phyloP scores from a whole-genome alignment of 2,888 invertebrate genomes.

The Ectobius pallidus region DNA sequence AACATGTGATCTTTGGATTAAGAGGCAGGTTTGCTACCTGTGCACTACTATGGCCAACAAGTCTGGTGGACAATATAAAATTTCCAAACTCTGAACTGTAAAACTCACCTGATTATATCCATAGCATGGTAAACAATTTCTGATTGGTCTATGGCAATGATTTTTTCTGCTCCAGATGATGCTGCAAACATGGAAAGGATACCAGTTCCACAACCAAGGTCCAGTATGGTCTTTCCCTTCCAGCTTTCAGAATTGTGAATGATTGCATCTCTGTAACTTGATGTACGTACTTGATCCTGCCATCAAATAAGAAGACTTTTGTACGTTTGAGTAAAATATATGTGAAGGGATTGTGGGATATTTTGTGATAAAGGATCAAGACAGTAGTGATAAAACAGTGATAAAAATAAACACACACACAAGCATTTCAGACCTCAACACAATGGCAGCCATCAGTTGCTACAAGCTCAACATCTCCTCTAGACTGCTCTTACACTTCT shows the following conservation, averaged over 20 bases:
- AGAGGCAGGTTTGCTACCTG: no score
- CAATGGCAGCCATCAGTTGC: no score
- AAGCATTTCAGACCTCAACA: no score
- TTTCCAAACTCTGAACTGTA: no score
- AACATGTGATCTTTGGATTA: no score
- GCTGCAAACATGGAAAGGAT: slow-evolving; percentile 98
- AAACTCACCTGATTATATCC: slow-evolving; percentile 85
- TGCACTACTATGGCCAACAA: no score
- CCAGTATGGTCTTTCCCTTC: slow-evolving; percentile 81
- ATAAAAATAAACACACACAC: no score
- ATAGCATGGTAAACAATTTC: slow-evolving; percentile 95
- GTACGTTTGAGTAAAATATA: slow-evolving; percentile 37
- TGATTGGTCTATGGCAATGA: slow-evolving; percentile 95
- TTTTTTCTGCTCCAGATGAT: slow-evolving; percentile 87
- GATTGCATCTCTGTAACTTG: slow-evolving; percentile 85
- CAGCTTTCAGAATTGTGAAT: slow-evolving; percentile 72
- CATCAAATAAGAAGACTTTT: slow-evolving; percentile 41
- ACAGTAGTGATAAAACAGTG: no score
- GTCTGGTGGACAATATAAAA: no score
- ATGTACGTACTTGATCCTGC: slow-evolving; percentile 82
- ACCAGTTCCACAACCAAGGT: slow-evolving; percentile 97
- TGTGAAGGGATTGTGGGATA: not conserved
- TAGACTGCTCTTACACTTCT: no score
- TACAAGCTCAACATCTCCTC: no score
- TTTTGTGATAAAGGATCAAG: no score